Evolutionary conservation across 2,888 invertebrate species (phyloP), one percentile per base, ranked within the genome.

Genomic region (Parnassius apollo): DNA sequence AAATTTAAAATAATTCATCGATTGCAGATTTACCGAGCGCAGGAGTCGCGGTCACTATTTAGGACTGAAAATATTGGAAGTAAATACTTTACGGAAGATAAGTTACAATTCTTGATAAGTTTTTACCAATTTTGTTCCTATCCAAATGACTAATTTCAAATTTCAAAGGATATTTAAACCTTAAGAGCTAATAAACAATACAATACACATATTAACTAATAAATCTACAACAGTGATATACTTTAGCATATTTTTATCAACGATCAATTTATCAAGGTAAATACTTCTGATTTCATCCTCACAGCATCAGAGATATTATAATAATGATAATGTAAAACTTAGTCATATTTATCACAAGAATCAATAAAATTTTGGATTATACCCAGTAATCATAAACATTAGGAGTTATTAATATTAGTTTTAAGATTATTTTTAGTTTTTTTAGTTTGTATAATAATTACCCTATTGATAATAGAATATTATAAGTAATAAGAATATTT

Each of bases 261-360:
- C 18, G 7, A 56, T 7, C 46, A 12, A 56, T 60, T 25, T 55
- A 11, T 49, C 42, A 48, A 44, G 13, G 1, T 53, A 13, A n/a
- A 42, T 13, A 42, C n/a, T 13, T 54, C n/a, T 49, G 13, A 12
- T 49, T 10, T 9, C n/a, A 49, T 18, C 22, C 22, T 54, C 25
- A 42, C 11, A 50, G 22, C 22, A 58, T 58, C 18, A 48, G 4
- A 49, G 25, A 25, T 4, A 49, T 49, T 42, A 9, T n/a, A 42
- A 42, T 22, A 12, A 49, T 13, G 42, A 13, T 35, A 54, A 53
- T 53, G 1, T 53, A 54, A 42, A 48, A 46, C 48, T 54, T 54
- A 42, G 42, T 22, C 42, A 50, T 52, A 61, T 56, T 57, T 52
- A 62, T 62, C 58, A 58, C 62, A 62, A 62, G 45, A 35, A 59